Evolutionary conservation across 2,888 invertebrate genomes (phyloP).

Genomic region (Liopterus haemorrhoidalis): DNA sequence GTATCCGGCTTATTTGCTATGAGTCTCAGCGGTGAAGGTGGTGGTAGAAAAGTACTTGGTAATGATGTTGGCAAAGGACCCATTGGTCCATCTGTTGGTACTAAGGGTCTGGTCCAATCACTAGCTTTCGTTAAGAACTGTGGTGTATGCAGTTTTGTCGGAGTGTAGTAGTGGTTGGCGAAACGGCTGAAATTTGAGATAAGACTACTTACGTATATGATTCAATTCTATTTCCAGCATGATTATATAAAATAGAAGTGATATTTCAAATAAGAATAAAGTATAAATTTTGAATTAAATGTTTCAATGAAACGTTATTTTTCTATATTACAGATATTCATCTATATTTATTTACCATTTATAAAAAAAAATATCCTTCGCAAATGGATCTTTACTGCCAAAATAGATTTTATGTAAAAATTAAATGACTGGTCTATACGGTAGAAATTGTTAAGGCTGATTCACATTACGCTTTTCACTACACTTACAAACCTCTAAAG

Average conservation of each 20-base stretch:
- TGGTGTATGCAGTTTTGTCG: constrained; percentile 39
- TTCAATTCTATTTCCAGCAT: constrained; percentile 5
- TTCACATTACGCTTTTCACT: too few relatives aligned
- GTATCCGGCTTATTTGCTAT: constrained; percentile 47
- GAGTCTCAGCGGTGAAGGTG: constrained; percentile 56
- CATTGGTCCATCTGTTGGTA: constrained; percentile 45
- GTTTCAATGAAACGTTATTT: too few relatives aligned
- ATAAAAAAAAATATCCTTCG: too few relatives aligned
- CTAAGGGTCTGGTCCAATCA: constrained; percentile 45
- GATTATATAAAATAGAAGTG: not conserved
- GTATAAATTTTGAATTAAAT: too few relatives aligned
- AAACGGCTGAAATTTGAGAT: constrained; percentile 39
- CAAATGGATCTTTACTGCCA: too few relatives aligned
- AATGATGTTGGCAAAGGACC: constrained; percentile 45
- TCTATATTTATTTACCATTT: too few relatives aligned
- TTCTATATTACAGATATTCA: too few relatives aligned
- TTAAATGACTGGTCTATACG: too few relatives aligned
- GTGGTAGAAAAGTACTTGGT: constrained; percentile 49
- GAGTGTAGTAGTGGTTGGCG: constrained; percentile 41
- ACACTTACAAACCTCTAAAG: too few relatives aligned
- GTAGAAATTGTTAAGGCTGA: too few relatives aligned
- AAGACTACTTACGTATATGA: constrained; percentile 9
- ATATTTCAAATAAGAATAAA: not conserved
- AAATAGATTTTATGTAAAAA: too few relatives aligned
- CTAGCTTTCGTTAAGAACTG: constrained; percentile 38